Base-by-base conservation (phyloP, 2,888 invertebrate genomes). In the Tromatobia lineatoria region DNA sequence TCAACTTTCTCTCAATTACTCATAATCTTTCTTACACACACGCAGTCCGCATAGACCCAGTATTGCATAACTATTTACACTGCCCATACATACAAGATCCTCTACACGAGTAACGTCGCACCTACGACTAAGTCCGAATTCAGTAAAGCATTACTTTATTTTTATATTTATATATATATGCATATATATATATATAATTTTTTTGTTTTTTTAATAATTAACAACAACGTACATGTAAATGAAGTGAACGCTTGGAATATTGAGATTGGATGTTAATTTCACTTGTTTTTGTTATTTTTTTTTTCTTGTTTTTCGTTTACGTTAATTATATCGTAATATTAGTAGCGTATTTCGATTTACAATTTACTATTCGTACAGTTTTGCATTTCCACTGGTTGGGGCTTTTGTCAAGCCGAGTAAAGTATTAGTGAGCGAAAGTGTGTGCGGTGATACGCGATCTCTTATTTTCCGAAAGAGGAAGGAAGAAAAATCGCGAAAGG, bases 221-320 rank as follows among this genome's bases (percentile, higher is more conserved):
- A 91, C 91, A 92, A 93, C 92, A 91, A 91, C 91, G 89, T 91
- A 92, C 91, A 91, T 90, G 88, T 92, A 91, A 92, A 91, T 90
- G 91, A 92, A 92, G 89, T 92, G 90, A 90, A 91, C 91, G 90
- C 90, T 89, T 92, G 92, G 90, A 92, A 92, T 91, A 92, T 91
- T 90, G 90, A 91, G 89, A 92, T 89, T 91, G 88, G 89, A 87
- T 91, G 91, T 92, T 92, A 91, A 90, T 90, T 88, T 76, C 76
- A 74, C 80, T 25, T 69, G 50, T 59, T 64, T 57, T 78, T 73
- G n/a, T n/a, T n/a, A n/a, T 38, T 38, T 38, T 38, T 8, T 38
- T 8, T 38, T 38, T 38, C 10, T 86, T 87, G 23, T 74, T 80
- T 85, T 88, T 87, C 82, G 79, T 83, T 89, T 88, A 88, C 86